These are phyloP conservation scores for Pelusios castaneus DNA, from an alignment of 2,113 vertebrate species.

Conservation along the genomic window DNA sequence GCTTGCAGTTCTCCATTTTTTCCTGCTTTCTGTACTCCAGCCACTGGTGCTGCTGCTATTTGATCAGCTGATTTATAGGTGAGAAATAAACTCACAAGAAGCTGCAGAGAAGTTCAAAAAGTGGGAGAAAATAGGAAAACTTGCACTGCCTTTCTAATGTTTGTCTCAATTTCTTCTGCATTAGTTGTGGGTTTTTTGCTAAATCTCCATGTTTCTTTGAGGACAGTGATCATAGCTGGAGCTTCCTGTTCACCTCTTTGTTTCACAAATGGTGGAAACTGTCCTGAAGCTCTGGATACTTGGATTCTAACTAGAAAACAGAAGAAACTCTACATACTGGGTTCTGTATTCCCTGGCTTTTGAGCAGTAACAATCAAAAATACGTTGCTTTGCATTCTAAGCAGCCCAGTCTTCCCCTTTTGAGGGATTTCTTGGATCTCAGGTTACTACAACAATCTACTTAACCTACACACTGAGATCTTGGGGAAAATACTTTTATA, in stretches of 20 bases:
- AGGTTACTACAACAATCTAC: not conserved
- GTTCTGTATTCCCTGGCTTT: not conserved
- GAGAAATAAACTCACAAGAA: not conserved
- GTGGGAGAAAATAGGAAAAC: not conserved
- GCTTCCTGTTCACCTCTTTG: not conserved
- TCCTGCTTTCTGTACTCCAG: not conserved
- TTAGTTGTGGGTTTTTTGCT: not conserved
- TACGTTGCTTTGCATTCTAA: not conserved
- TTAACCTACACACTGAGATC: not conserved
- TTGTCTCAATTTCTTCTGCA: not conserved
- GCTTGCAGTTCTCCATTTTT: not conserved
- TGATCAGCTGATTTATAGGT: not conserved
- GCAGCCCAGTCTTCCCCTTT: not conserved
- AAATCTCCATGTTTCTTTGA: not conserved
- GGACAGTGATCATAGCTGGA: not conserved
- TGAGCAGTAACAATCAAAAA: not conserved
- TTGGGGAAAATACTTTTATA: not conserved
- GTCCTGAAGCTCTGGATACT: not conserved
- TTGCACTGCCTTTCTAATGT: fast-evolving
- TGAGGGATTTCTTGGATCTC: not conserved
- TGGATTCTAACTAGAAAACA: not conserved
- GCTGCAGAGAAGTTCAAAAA: not conserved
- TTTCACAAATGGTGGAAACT: not conserved
- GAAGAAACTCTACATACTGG: not conserved
- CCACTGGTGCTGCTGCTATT: not conserved